Evolutionary conservation across 1,140 invertebrate species (phyloP).

Genomic region (Drosophila sproati): DNA sequence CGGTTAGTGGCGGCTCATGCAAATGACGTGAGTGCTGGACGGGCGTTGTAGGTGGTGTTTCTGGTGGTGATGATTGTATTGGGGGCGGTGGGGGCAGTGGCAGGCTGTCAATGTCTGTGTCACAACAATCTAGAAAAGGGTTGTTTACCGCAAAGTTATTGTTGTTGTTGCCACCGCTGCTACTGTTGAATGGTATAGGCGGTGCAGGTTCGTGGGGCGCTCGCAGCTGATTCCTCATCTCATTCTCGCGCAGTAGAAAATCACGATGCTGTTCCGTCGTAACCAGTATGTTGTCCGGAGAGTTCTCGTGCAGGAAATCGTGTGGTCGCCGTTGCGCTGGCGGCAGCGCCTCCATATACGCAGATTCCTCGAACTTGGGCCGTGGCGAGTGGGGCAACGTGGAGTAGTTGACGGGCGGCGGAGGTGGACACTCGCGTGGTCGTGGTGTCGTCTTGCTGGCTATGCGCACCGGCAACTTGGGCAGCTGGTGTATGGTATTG

Average conservation of each 20-base stretch:
- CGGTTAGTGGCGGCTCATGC: conserved; percentile 76
- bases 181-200: conserved; percentile 57
- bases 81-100: conserved; percentile 74
- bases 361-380: conserved; percentile 62
- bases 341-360: conserved; percentile 75
- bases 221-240: conserved; percentile 76
- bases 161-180: conserved; percentile 14
- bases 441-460: conserved; percentile 29
- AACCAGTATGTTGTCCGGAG: conserved; percentile 79
- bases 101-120: conserved; percentile 79
- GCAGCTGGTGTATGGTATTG: conserved; percentile 73
- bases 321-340: conserved; percentile 63
- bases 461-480: conserved; percentile 65
- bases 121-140: conserved; percentile 76
- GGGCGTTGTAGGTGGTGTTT: conserved; percentile 22
- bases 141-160: conserved; percentile 78
- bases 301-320: conserved; percentile 81
- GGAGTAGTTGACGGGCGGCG: conserved; percentile 76
- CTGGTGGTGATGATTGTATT: conserved; percentile 29
- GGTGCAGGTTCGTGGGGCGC: conserved; percentile 73
- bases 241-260: conserved; percentile 79
- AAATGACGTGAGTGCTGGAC: conserved; percentile 59
- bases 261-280: conserved; percentile 79
- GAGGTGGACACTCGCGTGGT: conserved; percentile 76
- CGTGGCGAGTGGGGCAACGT: conserved; percentile 71